Evolutionary conservation across 2,888 invertebrate species (phyloP).

Genomic region (Brenthis daphne): DNA sequence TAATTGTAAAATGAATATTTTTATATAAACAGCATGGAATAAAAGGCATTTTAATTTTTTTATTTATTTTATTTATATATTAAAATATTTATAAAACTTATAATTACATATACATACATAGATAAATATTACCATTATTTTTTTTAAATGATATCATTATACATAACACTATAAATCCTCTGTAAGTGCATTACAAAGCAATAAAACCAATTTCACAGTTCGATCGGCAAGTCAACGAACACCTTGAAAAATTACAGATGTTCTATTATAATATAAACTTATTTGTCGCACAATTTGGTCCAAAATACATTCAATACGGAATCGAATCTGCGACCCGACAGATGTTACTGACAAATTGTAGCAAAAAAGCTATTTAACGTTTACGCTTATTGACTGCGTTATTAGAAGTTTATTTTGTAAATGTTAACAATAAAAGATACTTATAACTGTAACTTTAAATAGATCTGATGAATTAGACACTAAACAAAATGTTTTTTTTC

Average conservation of each 20-base stretch:
- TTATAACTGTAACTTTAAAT: too few relatives aligned
- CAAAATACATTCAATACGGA: conserved; percentile 40
- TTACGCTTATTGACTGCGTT: conserved; percentile 39
- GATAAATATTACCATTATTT: not conserved
- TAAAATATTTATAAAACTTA: too few relatives aligned
- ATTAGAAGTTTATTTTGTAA: conserved; percentile 19
- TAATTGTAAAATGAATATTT: too few relatives aligned
- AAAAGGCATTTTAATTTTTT: too few relatives aligned
- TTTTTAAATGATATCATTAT: not conserved
- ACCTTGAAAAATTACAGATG: conserved; percentile 44
- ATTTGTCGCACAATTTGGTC: conserved; percentile 54
- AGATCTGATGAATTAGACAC: too few relatives aligned
- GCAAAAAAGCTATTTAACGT: conserved; percentile 48
- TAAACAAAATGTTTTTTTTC: too few relatives aligned
- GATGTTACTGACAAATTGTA: conserved; percentile 49
- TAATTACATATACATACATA: not conserved
- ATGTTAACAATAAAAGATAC: not conserved
- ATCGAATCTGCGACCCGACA: conserved; percentile 49
- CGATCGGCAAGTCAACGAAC: conserved; percentile 28
- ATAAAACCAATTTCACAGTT: conserved; percentile 28
- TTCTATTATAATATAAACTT: conserved; percentile 34
- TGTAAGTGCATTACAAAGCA: conserved; percentile 24
- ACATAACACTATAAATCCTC: not conserved
- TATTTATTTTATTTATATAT: too few relatives aligned
- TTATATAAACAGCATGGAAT: too few relatives aligned